phyloP scores from a whole-genome alignment of 2,888 invertebrate species.

The Listrodromus nycthemerus region DNA sequence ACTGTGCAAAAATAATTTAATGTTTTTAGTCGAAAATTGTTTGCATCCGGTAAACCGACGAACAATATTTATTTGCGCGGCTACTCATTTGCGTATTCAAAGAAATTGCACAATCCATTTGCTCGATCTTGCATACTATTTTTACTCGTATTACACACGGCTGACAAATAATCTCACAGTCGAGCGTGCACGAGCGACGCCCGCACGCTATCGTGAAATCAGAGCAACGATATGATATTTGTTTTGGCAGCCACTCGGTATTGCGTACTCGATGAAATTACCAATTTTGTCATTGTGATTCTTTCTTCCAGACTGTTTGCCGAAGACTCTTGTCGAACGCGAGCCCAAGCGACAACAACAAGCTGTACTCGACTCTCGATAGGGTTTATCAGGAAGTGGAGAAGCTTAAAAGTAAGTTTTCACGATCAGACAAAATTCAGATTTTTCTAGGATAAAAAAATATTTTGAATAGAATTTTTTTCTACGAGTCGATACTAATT shows the following conservation, averaged over 20 bases:
- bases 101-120: constrained; percentile 1
- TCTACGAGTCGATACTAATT: background rate
- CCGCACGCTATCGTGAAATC: background rate
- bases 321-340: constrained; percentile 78
- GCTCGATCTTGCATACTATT: background rate
- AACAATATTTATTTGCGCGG: background rate
- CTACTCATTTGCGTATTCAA: background rate
- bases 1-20: background rate
- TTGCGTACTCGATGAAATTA: background rate
- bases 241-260: background rate
- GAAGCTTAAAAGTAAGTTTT: constrained; percentile 82
- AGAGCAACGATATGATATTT: background rate
- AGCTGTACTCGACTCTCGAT: constrained; percentile 81
- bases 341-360: constrained; percentile 78
- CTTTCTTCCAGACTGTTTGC: constrained; percentile 79
- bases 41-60: background rate
- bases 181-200: background rate
- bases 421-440: constrained; percentile 12
- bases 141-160: background rate
- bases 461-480: too few relatives aligned
- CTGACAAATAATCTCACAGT: background rate
- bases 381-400: constrained; percentile 84
- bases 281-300: constrained; percentile 54
- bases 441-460: background rate
- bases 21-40: background rate